Percentiles rank a stretch among this genome's conserved stretches.
phyloP scores from a whole-genome alignment of 2,797 vertebrate species.

The Danio choprae region DNA sequence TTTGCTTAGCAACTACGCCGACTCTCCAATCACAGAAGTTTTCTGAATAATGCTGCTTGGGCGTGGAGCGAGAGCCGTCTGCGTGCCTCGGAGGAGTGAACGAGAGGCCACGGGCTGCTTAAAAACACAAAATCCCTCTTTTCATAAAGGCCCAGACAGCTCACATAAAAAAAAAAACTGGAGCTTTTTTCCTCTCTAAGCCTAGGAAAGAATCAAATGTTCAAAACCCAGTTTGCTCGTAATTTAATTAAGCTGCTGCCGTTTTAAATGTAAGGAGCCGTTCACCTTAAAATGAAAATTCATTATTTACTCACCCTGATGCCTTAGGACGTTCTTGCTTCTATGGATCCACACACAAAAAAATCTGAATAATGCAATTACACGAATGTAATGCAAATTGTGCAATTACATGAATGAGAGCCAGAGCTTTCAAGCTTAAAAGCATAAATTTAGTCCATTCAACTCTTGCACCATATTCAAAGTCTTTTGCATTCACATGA shows the following conservation, averaged over 20 bases:
- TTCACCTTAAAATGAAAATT: neutral
- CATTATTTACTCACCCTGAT: neutral
- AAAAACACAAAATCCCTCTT: conserved; percentile 52
- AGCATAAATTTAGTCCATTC: neutral
- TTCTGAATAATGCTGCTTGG: conserved; percentile 71
- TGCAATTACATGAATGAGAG: neutral
- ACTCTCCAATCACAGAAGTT: conserved; percentile 80
- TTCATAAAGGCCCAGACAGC: conserved; percentile 29
- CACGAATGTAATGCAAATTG: too few species aligned
- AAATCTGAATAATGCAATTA: neutral
- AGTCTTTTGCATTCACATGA: neutral
- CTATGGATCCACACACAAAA: neutral
- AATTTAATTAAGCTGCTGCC: neutral
- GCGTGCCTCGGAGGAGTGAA: conserved; percentile 46
- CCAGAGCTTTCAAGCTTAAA: neutral
- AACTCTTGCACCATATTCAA: neutral
- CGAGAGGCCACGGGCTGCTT: conserved; percentile 44
- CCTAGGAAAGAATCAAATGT: neutral
- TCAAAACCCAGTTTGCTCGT: neutral
- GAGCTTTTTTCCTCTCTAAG: conserved; percentile 25
- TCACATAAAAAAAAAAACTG: conserved; percentile 18
- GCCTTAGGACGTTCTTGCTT: neutral
- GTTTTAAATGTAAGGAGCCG: neutral
- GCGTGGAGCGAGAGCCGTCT: conserved; percentile 68
- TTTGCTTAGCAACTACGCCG: conserved; percentile 84